Evolutionary conservation across 2,888 invertebrate genomes (phyloP), one percentile per base, ranked within the genome.

Genomic region (Frankliniella intonsa): DNA sequence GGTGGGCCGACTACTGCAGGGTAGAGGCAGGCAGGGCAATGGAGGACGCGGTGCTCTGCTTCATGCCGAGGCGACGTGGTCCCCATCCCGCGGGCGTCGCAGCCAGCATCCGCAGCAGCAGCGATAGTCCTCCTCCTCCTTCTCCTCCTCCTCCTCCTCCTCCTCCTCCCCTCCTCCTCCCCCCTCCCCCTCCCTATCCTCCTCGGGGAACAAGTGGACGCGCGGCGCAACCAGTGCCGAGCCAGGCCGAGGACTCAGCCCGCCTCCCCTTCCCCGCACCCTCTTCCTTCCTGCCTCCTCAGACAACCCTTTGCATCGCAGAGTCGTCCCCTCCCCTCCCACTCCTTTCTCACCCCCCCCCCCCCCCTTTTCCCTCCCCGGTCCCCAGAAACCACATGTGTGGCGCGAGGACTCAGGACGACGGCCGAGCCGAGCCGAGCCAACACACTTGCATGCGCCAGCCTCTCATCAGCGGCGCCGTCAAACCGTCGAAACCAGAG

Each of bases 231-330:
- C 22, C 69, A 76, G 22, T 76, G 69, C 69, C 25, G 69, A 25
- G 69, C 38, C 2, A 5, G 5, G 38, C 38, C 38, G 38, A 38
- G 38, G 38, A 38, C 38, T 38, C 38, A 38, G 38, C 38, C 38
- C 38, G 25, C 25, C 25, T 25, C 69, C 69, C 25, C 69, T 25
- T 25, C 69, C 25, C 69, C 69, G 8, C 22, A n/a, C 22, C 22
- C 69, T 22, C 10, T 25, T 5, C 22, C 69, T 76, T 76, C 69
- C 69, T 22, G 69, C 69, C 69, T 62, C n/a, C 62, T 62, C 19
- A 76, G 69, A 76, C 69, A 76, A 76, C 69, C 69, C 69, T 76
- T 76, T 76, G 69, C 69, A 76, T 25, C 69, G 62, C 62, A n/a
- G 62, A 19, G 14, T 19, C 14, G 62, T n/a, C 62, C 62, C 55